Base-by-base conservation (phyloP, 2,888 invertebrate species). In the Parnassius mnemosyne region DNA sequence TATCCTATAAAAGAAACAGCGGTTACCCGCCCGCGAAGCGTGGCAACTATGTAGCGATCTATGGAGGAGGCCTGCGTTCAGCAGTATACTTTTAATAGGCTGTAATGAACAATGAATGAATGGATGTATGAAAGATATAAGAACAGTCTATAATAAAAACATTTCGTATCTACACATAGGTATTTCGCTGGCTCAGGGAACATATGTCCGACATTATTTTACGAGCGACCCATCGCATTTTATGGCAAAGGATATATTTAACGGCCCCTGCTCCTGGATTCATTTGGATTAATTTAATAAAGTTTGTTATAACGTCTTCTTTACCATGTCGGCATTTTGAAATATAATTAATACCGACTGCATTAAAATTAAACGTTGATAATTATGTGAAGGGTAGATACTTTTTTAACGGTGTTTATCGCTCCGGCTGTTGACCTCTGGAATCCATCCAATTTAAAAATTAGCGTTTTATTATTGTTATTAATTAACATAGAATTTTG, bases 211-310 rank as follows among this genome's bases (percentile, higher is more conserved):
- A 75, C 75, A 74, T 74, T 71, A 69, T 70, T 84, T 85, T 80
- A 86, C 77, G 83, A 79, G 65, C 69, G 34, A 60, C 69, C 76
- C 80, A 80, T 83, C 74, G 67, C 68, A 67, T 79, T 86, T 85
- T 82, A 85, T 77, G 70, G 77, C 83, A 64, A 79, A 78, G 76
- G 68, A 76, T 74, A 72, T 74, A 75, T 81, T 81, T 80, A 79
- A 79, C 70, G 73, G 68, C 68, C 58, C 66, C 65, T 59, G 72
- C 71, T 66, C 68, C 67, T 70, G 80, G 80, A 81, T 83, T 83
- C 78, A 81, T 83, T 79, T 76, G 82, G 82, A 85, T 85, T 85
- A 81, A 84, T 83, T 85, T 83, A 83, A 85, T 87, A 83, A 85
- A 84, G 61, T 59, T 58, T 55, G 58, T 59, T 63, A 58, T 53